Evolutionary conservation across 2,797 vertebrate species (phyloP).

Genomic region (Acanthurus leucopareius): DNA sequence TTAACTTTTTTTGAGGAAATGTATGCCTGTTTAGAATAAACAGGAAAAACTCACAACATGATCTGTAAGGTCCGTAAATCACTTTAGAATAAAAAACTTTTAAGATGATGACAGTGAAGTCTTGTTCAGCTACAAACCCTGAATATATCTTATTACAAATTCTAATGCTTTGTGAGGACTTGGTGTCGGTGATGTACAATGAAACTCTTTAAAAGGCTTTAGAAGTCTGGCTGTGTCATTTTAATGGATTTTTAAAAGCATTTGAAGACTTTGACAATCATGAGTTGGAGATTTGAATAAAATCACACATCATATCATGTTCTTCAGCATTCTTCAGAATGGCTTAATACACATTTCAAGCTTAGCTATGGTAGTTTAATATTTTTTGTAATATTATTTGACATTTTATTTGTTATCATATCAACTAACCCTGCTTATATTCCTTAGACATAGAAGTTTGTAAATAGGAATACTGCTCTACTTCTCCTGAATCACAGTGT

Average conservation of each 20-base stretch:
- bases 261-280: not conserved
- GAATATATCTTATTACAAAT: not conserved
- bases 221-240: not conserved
- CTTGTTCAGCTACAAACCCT: not conserved
- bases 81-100: not conserved
- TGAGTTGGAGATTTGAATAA: not conserved
- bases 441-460: no score
- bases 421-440: no score
- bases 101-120: no score
- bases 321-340: not conserved
- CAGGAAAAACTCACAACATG: no score
- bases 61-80: not conserved
- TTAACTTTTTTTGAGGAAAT: no score
- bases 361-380: not conserved
- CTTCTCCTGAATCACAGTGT: no score
- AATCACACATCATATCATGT: not conserved
- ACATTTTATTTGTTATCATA: no score
- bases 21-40: no score
- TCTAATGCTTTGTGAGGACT: not conserved
- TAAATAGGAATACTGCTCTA: no score
- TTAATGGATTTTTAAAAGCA: not conserved
- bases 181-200: not conserved
- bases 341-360: not conserved
- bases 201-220: not conserved
- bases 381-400: not conserved